Percentiles rank a stretch among this genome's conserved stretches.
phyloP scores from a whole-genome alignment of 2,113 vertebrate genomes.

The Electrona antarctica region DNA sequence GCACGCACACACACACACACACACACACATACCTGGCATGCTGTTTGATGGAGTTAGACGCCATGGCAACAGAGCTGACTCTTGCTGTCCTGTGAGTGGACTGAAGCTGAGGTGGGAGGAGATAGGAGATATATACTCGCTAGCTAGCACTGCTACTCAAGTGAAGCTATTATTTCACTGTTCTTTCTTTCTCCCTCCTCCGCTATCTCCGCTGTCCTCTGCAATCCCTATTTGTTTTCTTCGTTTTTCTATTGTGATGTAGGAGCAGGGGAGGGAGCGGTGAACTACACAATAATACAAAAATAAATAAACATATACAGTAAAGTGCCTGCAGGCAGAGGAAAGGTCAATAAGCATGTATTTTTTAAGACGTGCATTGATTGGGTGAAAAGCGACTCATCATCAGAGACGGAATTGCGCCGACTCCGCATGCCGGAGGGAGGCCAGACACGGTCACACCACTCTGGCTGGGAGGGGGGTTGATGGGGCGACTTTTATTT shows the following conservation, averaged over 20 bases:
- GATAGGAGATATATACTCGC: slow-evolving; percentile 52
- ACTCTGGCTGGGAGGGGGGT: background rate
- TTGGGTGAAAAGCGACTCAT: slow-evolving; percentile 46
- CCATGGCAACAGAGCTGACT: slow-evolving; percentile 77
- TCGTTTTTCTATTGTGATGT: slow-evolving; percentile 18
- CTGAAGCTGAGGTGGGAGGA: slow-evolving; percentile 65
- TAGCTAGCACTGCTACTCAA: slow-evolving; percentile 51
- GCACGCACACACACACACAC: slow-evolving; percentile 26
- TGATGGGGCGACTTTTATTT: slow-evolving; percentile 21
- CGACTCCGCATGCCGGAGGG: slow-evolving; percentile 18
- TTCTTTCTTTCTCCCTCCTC: background rate
- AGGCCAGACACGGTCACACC: slow-evolving; percentile 19
- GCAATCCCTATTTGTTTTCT: background rate
- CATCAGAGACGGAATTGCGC: slow-evolving; percentile 32
- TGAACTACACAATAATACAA: background rate
- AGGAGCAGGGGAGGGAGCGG: slow-evolving; percentile 1
- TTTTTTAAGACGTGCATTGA: slow-evolving; percentile 55
- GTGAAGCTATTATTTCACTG: slow-evolving; percentile 46
- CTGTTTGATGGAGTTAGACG: slow-evolving; percentile 73
- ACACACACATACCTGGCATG: slow-evolving; percentile 53
- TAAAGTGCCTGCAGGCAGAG: slow-evolving; percentile 14
- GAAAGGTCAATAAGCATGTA: slow-evolving; percentile 48
- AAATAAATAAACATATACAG: background rate
- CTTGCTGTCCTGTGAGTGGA: slow-evolving; percentile 73
- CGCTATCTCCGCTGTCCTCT: background rate